Base-by-base conservation (phyloP, 2,113 vertebrate species). In the Platichthys flesus region DNA sequence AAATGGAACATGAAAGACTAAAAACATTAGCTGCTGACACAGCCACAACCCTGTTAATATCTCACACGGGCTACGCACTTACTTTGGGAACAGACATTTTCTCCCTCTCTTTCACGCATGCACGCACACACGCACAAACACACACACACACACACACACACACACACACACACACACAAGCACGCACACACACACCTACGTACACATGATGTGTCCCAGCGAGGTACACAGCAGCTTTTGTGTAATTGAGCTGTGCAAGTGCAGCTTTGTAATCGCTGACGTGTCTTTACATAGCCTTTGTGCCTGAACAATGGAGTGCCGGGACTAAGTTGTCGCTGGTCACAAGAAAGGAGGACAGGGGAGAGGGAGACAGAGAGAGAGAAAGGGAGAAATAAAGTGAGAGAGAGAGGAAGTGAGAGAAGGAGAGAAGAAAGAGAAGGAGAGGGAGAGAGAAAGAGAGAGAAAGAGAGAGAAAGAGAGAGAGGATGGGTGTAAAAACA, bases 1-100 rank as follows among this genome's bases (percentile, higher is more conserved):
- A 94, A 94, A 94, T 92, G 90, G 91, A 93, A 92, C 91, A 92
- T 83, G 90, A 93, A 94, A 90, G 92, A 91, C 73, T 86, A 83
- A 91, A 91, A 92, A 89, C 87, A 88, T 87, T 87, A 79, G 86
- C 83, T 92, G 91, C 91, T 90, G 89, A 91, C 91, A 91, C 88
- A 89, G 89, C 79, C 81, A 83, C 84, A 84, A 71, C 65, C 78
- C 80, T 81, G 90, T 91, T 94, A 93, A 93, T 93, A 93, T 92
- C 90, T 93, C 90, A 93, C 92, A 85, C 83, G 69, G 72, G 60
- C 78, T 28, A 26, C n/a, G 1, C 73, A 61, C 82, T 74, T 76
- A 52, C 67, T 35, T 65, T 14, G 63, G 79, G 76, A 71, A 67
- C 83, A 77, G 3, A 12, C 16, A 31, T 35, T 31, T 35, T 64